Base-by-base conservation (phyloP, 2,888 invertebrate species). In the Mythimna pallens region DNA sequence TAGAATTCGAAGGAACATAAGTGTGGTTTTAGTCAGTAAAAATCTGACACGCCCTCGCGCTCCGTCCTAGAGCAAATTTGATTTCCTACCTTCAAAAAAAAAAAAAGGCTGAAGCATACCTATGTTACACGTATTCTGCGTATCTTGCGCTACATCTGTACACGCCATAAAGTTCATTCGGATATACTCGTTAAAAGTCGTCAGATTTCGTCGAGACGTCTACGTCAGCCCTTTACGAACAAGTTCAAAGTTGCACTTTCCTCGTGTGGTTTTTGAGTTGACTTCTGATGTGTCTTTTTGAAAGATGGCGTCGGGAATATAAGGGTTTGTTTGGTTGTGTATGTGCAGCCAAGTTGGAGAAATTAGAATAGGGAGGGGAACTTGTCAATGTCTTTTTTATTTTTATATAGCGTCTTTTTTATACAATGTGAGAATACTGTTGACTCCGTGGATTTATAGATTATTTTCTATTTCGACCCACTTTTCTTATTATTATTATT, bases 181-280 rank as follows among this genome's bases (percentile, higher is more conserved):
- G 84, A 82, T 81, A 81, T 85, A 83, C 92, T 93, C 92, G 90
- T 93, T 93, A 92, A 91, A 93, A 92, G 91, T 93, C 88, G 87
- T 89, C 85, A 87, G 86, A 87, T 89, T 89, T 76, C 66, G 77
- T 68, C 73, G 83, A 82, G 85, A 84, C 85, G 80, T 82, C 59
- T 20, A 40, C 59, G 84, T 76, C 81, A 84, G 82, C 81, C 82
- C 82, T 81, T 73, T 81, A 43, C 12, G 68, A 70, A 79, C 61
- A 65, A 69, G 67, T 70, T 64, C 57, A 57, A 66, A 71, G 62
- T 84, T 66, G 75, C 65, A 79, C 67, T 73, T 72, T 59, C 25
- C 72, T 64, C 61, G 66, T 59, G 84, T 66, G 84, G 84, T 69
- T 80, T 68, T 61, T 75, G 58, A 73, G 55, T 68, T 72, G 76